A percentile compares a stretch with the other conserved stretches of the same genome.
Conservation (phyloP, 2,888 invertebrate genomes). For the Iselma pallidipennis region DNA sequence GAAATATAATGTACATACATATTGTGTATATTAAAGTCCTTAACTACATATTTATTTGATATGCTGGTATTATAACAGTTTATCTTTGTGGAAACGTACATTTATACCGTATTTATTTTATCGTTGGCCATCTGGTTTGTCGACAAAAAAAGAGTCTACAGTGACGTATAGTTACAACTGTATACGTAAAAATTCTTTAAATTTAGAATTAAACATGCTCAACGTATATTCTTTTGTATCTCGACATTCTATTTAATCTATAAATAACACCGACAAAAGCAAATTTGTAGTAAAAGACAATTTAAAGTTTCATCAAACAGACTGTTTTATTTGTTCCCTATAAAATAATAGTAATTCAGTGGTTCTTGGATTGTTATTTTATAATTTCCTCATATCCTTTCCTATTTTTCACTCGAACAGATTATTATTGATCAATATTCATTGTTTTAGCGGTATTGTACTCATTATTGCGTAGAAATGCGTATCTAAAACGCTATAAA, state of each 20-base stretch:
- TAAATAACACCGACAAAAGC: background rate
- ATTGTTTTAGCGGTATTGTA: slow-evolving; percentile 1
- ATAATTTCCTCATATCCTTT: background rate
- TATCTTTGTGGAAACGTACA: slow-evolving; percentile 4
- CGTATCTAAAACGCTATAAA: slow-evolving; percentile 12
- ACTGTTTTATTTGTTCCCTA: too few relatives aligned
- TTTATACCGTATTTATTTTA: background rate
- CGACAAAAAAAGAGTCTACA: background rate
- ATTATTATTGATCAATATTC: slow-evolving; percentile 8
- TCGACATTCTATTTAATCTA: background rate
- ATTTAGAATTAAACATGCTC: background rate
- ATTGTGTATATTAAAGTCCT: background rate
- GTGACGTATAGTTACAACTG: background rate
- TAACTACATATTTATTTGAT: slow-evolving; percentile 8
- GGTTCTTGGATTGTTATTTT: too few relatives aligned
- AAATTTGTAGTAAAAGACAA: too few relatives aligned
- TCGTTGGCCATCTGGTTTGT: background rate
- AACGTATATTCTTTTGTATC: background rate
- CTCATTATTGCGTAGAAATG: slow-evolving; percentile 20
- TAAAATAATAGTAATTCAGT: too few relatives aligned
- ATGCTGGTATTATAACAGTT: slow-evolving; percentile 15
- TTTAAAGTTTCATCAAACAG: too few relatives aligned
- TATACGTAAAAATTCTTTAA: background rate
- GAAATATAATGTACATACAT: slow-evolving; percentile 14
- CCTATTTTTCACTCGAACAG: background rate